Evolutionary conservation across 2,888 invertebrate species (phyloP).

Genomic region (Malthinus seriepunctatus): DNA sequence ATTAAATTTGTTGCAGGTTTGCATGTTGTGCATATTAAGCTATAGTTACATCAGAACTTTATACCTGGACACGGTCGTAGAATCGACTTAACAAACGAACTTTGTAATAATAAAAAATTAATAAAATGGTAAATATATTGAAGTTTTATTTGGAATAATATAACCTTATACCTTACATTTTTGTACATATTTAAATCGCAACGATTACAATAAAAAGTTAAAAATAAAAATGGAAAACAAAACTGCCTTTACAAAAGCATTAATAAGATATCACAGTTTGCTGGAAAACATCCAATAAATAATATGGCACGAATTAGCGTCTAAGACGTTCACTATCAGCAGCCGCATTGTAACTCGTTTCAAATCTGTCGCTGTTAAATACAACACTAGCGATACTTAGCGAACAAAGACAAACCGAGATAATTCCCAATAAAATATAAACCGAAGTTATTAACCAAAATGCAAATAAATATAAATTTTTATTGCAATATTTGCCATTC

Average conservation of each 20-base stretch:
- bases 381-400: slow-evolving; percentile 58
- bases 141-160: slow-evolving; percentile 6
- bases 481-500: slow-evolving; percentile 63
- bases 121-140: neutral
- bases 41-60: slow-evolving; percentile 21
- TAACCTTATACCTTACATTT: slow-evolving; percentile 5
- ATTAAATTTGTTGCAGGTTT: neutral
- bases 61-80: neutral
- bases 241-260: slow-evolving; percentile 7
- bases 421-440: slow-evolving; percentile 62
- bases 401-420: slow-evolving; percentile 60
- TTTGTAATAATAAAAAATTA: neutral
- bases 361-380: slow-evolving; percentile 23
- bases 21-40: slow-evolving; percentile 16
- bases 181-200: slow-evolving; percentile 1
- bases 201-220: neutral
- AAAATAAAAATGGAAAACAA: neutral
- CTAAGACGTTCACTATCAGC: slow-evolving; percentile 3
- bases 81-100: neutral
- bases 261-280: slow-evolving; percentile 29
- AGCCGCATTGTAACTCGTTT: slow-evolving; percentile 9
- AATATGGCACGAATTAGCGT: slow-evolving; percentile 12
- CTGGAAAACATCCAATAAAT: slow-evolving; percentile 18
- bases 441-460: slow-evolving; percentile 69
- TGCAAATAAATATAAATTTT: slow-evolving; percentile 69